Percentiles rank a stretch among this genome's conserved stretches.
Evolutionary conservation across 2,113 vertebrate genomes (phyloP).

Genomic region (Orycteropus afer): DNA sequence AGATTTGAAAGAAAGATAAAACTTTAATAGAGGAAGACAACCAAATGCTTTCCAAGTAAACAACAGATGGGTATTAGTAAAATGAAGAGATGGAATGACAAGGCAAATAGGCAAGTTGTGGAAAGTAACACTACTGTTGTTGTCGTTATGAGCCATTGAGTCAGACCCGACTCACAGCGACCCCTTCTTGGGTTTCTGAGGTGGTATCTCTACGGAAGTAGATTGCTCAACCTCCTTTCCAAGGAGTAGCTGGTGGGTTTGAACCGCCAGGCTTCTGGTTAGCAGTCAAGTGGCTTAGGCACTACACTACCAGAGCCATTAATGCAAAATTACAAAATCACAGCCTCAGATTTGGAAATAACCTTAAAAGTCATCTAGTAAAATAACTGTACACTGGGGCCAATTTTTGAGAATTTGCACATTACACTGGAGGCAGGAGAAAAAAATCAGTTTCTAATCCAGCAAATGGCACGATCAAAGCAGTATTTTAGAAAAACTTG

Average conservation of each 20-base stretch:
- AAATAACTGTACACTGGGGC: neutral
- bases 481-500: too few relatives aligned
- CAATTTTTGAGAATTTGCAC: constrained; percentile 20
- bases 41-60: neutral
- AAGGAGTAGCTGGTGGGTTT: too few relatives aligned
- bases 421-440: neutral
- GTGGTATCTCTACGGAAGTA: too few relatives aligned
- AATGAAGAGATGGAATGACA: neutral
- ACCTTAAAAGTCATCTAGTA: neutral
- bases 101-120: neutral
- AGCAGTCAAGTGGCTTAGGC: too few relatives aligned
- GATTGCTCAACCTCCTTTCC: too few relatives aligned
- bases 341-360: neutral
- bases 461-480: constrained; percentile 32
- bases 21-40: constrained; percentile 27
- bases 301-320: too few relatives aligned
- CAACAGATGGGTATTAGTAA: neutral
- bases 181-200: too few relatives aligned
- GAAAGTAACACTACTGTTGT: neutral
- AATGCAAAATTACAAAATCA: neutral
- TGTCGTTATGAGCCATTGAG: too few relatives aligned
- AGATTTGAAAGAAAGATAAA: neutral
- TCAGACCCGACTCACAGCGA: too few relatives aligned
- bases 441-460: constrained; percentile 6
- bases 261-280: too few relatives aligned